Conservation (phyloP, 2,888 invertebrate genomes). For the Dione vanillae region DNA sequence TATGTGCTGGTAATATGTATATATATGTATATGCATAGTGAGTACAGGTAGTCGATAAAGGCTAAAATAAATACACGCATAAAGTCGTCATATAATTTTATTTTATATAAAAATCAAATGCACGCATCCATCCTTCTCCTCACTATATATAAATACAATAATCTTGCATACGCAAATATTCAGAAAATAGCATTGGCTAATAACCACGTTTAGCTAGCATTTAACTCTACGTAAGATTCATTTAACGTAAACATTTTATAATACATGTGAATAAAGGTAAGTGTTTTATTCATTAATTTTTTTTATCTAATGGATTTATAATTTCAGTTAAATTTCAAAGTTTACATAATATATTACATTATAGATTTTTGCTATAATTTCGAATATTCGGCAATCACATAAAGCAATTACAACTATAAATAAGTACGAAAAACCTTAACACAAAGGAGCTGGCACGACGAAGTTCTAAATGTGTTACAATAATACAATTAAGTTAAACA, state of each 20-base stretch:
- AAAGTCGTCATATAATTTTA: slow-evolving; percentile 79
- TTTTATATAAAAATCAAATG: slow-evolving; percentile 83
- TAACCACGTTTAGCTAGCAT: slow-evolving; percentile 81
- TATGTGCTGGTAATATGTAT: neutral
- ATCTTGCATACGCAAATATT: slow-evolving; percentile 77
- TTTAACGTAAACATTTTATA: slow-evolving; percentile 73
- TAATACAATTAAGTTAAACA: slow-evolving; percentile 57
- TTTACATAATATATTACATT: slow-evolving; percentile 78
- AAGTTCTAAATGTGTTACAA: slow-evolving; percentile 74
- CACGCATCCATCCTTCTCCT: slow-evolving; percentile 76
- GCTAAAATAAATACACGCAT: slow-evolving; percentile 49
- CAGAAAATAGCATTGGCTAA: slow-evolving; percentile 83
- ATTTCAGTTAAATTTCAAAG: slow-evolving; percentile 60
- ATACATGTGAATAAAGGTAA: slow-evolving; percentile 73
- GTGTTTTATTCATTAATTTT: slow-evolving; percentile 59
- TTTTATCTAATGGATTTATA: slow-evolving; percentile 45
- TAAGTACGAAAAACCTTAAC: slow-evolving; percentile 82
- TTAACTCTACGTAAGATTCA: slow-evolving; percentile 74
- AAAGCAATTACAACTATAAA: slow-evolving; percentile 75
- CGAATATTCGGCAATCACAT: slow-evolving; percentile 74
- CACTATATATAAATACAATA: slow-evolving; percentile 81
- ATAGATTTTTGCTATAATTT: slow-evolving; percentile 80
- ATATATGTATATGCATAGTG: neutral
- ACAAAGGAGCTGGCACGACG: slow-evolving; percentile 82
- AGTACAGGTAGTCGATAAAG: neutral